A percentile compares a stretch with the other conserved stretches of the same genome.
These are phyloP conservation scores for Paratilapia polleni DNA, from an alignment of 2,113 vertebrate species.

Conservation along the genomic window DNA sequence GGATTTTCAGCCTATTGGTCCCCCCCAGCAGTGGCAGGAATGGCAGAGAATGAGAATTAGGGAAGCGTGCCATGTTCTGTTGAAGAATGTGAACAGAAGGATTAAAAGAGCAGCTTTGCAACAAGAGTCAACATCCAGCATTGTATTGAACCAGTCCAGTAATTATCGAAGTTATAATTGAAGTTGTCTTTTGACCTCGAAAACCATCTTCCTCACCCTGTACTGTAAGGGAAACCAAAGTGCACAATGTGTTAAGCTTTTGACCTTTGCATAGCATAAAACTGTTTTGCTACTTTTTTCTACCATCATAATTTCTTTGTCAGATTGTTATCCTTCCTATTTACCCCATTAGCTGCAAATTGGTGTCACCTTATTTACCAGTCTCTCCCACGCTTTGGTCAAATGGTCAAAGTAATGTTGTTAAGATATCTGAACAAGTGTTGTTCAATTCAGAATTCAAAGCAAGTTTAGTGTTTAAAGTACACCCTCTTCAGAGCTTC, in stretches of 20 bases:
- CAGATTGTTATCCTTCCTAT: neutral
- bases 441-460: neutral
- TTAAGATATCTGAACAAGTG: neutral
- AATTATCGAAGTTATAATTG: slow-evolving; percentile 61
- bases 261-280: neutral
- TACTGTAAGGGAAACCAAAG: neutral
- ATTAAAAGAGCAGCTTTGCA: slow-evolving; percentile 56
- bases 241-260: neutral
- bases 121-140: slow-evolving; percentile 40
- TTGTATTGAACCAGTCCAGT: slow-evolving; percentile 39
- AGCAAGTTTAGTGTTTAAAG: neutral
- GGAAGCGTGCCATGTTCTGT: slow-evolving; percentile 40
- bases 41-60: slow-evolving; percentile 61
- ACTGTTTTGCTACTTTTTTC: neutral
- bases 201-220: slow-evolving; percentile 3
- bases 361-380: neutral
- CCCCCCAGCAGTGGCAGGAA: slow-evolving; percentile 1
- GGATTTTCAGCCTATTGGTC: slow-evolving; percentile 23
- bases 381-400: neutral
- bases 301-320: neutral
- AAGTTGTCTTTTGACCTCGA: slow-evolving; percentile 54
- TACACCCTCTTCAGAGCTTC: neutral
- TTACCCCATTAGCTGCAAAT: neutral
- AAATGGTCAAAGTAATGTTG: neutral
- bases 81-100: slow-evolving; percentile 51